phyloP scores from a whole-genome alignment of 2,797 vertebrate species.

The Sebastes nivosus region DNA sequence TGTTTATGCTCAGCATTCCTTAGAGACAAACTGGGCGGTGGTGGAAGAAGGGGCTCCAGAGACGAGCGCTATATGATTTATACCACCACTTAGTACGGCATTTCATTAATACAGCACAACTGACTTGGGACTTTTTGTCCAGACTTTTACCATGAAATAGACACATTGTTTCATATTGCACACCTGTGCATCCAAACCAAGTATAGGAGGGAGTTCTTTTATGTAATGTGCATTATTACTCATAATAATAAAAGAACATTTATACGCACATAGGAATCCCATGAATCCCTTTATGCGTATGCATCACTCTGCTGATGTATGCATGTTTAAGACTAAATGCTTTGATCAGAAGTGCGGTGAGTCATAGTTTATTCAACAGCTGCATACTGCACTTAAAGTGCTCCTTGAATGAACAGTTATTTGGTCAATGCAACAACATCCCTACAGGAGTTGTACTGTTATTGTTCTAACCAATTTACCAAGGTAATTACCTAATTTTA shows the following conservation, averaged over 20 bases:
- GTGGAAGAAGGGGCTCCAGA: slow-evolving; percentile 51
- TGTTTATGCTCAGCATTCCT: slow-evolving; percentile 66
- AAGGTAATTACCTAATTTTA: background rate
- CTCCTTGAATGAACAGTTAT: background rate
- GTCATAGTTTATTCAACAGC: background rate
- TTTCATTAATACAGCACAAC: slow-evolving; percentile 36
- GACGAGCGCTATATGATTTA: slow-evolving; percentile 57
- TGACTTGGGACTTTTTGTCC: slow-evolving; percentile 15
- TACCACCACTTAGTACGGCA: slow-evolving; percentile 51
- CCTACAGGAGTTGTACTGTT: background rate
- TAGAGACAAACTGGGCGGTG: slow-evolving; percentile 53
- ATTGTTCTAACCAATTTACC: background rate
- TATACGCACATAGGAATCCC: background rate
- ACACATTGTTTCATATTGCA: background rate
- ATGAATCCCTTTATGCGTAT: background rate
- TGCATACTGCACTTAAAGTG: background rate
- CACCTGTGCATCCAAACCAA: background rate
- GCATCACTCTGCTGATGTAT: background rate
- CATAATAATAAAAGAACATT: background rate
- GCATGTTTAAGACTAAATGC: background rate
- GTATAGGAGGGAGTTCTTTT: background rate
- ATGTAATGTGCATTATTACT: background rate
- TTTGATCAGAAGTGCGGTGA: background rate
- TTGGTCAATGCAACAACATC: background rate
- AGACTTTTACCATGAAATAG: background rate